phyloP scores from a whole-genome alignment of 2,797 vertebrate genomes.

The Muraenolepis orangiensis region DNA sequence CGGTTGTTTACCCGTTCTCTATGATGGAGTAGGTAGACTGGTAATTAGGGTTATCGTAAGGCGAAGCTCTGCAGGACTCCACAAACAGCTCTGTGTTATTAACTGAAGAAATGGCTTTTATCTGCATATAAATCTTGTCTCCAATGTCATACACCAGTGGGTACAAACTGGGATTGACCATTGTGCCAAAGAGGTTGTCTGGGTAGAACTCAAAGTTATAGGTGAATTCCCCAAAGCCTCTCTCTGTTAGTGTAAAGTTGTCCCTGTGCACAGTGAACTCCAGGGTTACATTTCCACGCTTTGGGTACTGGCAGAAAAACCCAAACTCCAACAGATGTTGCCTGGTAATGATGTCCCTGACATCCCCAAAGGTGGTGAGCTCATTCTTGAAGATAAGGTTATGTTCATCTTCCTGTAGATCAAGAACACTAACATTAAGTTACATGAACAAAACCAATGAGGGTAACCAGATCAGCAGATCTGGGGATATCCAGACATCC shows the following conservation, averaged over 20 bases:
- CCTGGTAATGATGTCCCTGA: constrained; percentile 50
- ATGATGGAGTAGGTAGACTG: constrained; percentile 61
- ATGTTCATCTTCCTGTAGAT: constrained; percentile 56
- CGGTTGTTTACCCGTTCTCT: constrained; percentile 54
- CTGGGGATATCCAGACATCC: no score
- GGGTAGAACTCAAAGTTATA: constrained; percentile 67
- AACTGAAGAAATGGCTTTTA: constrained; percentile 51
- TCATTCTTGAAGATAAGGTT: constrained; percentile 66
- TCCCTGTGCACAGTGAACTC: constrained; percentile 50
- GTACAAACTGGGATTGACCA: constrained; percentile 42
- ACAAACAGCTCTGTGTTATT: constrained; percentile 67
- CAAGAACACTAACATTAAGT: not conserved
- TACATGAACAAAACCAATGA: no score
- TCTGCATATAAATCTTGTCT: constrained; percentile 63
- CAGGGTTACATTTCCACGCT: constrained; percentile 49
- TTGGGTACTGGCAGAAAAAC: constrained; percentile 67
- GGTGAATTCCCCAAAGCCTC: constrained; percentile 63
- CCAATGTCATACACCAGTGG: constrained; percentile 54
- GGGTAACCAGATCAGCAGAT: no score
- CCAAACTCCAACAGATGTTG: constrained; percentile 51
- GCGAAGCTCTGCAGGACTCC: constrained; percentile 66
- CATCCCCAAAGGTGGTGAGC: constrained; percentile 42
- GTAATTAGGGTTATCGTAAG: constrained; percentile 62
- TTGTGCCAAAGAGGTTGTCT: constrained; percentile 10
- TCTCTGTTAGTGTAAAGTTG: constrained; percentile 50